phyloP scores from a whole-genome alignment of 2,888 invertebrate species.

The Tholera decimalis region DNA sequence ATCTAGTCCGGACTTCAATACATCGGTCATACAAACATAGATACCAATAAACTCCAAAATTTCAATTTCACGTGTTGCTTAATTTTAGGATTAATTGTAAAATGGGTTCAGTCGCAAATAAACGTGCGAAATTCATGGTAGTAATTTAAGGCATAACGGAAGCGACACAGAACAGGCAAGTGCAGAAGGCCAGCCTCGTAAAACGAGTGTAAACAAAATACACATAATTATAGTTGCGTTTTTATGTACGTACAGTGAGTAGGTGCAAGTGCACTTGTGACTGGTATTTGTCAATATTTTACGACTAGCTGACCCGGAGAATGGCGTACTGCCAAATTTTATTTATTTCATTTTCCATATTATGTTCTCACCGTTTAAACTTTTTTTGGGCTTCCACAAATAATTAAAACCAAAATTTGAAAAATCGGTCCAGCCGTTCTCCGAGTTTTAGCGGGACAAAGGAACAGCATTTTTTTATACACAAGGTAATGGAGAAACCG shows the following conservation, averaged over 20 bases:
- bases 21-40: conserved; percentile 17
- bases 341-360: too few species aligned
- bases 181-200: background rate
- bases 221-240: background rate
- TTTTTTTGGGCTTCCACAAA: too few species aligned
- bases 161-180: background rate
- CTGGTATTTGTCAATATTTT: too few species aligned
- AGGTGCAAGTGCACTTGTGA: background rate
- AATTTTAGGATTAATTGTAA: conserved; percentile 57
- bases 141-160: conserved; percentile 44
- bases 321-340: too few species aligned
- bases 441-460: too few species aligned
- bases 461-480: too few species aligned
- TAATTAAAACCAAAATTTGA: too few species aligned
- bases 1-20: conserved; percentile 1
- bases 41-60: conserved; percentile 45
- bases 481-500: too few species aligned
- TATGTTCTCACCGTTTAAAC: too few species aligned
- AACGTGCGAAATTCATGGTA: conserved; percentile 32
- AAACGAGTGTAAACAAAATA: background rate
- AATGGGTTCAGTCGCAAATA: conserved; percentile 51
- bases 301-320: too few species aligned
- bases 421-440: too few species aligned
- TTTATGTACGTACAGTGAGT: background rate
- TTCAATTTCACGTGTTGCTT: conserved; percentile 52